Evolutionary conservation across 2,888 invertebrate species (phyloP).

Genomic region (Calameuta filiformis): DNA sequence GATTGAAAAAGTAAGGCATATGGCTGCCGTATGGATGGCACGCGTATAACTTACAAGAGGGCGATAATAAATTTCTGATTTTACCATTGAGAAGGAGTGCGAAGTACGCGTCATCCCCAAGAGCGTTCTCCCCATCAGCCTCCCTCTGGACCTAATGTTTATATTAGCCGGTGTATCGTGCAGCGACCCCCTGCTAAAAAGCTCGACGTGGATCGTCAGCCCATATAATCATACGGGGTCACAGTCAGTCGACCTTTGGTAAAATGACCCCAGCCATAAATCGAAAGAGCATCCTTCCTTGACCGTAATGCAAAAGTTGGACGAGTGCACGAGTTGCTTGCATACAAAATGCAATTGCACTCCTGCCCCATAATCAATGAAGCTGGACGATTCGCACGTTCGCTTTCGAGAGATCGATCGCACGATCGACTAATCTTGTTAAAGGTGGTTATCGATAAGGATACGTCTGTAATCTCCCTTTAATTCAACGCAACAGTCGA

Average conservation of each 20-base stretch:
- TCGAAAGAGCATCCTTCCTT: neutral
- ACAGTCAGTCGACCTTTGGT: slow-evolving; percentile 16
- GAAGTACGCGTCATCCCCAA: slow-evolving; percentile 21
- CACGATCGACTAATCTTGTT: neutral
- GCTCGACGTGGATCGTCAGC: slow-evolving; percentile 39
- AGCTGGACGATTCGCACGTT: neutral
- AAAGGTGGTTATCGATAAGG: neutral
- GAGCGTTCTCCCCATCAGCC: slow-evolving; percentile 35
- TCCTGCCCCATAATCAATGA: neutral
- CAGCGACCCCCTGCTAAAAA: slow-evolving; percentile 36
- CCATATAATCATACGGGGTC: slow-evolving; percentile 58
- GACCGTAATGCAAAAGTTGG: neutral
- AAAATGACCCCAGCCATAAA: neutral
- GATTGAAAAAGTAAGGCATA: slow-evolving; percentile 34
- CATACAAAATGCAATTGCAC: neutral
- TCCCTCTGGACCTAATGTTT: slow-evolving; percentile 55
- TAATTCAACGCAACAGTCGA: neutral
- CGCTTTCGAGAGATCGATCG: neutral
- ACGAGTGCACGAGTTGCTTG: neutral
- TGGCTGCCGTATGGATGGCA: slow-evolving; percentile 41
- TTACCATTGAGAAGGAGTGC: slow-evolving; percentile 30
- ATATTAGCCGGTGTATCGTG: slow-evolving; percentile 56
- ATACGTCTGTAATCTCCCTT: neutral
- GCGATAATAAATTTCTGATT: slow-evolving; percentile 49
- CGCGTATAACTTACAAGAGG: slow-evolving; percentile 25